Evolutionary conservation across 2,797 vertebrate genomes (phyloP).

Genomic region (Nyctalus aviator): DNA sequence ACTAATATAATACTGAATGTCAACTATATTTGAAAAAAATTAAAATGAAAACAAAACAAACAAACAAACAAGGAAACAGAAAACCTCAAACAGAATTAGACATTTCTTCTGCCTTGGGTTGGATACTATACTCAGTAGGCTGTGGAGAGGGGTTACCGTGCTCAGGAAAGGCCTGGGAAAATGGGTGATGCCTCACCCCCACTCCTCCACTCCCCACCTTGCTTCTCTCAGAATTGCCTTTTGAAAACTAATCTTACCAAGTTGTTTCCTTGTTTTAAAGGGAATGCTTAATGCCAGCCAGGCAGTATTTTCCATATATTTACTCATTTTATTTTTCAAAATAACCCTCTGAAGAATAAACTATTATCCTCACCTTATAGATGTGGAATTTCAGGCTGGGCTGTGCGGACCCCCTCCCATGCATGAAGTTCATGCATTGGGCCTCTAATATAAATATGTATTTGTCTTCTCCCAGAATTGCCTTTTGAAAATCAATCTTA

Average conservation of each 20-base stretch:
- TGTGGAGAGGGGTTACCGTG: background rate
- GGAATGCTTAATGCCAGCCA: background rate
- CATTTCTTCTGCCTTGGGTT: background rate
- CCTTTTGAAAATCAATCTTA: background rate
- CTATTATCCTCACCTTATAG: background rate
- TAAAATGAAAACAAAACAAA: background rate
- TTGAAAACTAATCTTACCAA: conserved; percentile 1
- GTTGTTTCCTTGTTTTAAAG: background rate
- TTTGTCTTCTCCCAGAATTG: background rate
- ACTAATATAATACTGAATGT: background rate
- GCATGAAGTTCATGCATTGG: no score
- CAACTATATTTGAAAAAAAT: background rate
- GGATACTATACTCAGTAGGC: background rate
- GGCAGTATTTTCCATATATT: background rate
- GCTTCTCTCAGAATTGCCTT: background rate
- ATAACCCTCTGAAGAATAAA: background rate
- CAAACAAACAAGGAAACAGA: background rate
- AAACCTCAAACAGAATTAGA: background rate
- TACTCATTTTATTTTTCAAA: background rate
- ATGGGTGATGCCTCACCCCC: background rate
- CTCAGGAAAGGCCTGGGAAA: background rate
- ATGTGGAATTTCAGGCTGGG: background rate
- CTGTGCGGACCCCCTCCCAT: no score
- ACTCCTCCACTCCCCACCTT: no score
- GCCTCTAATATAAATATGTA: no score